Evolutionary conservation across 2,797 vertebrate species (phyloP), one percentile per base, ranked within the genome.

Genomic region (Siniperca obscura): DNA sequence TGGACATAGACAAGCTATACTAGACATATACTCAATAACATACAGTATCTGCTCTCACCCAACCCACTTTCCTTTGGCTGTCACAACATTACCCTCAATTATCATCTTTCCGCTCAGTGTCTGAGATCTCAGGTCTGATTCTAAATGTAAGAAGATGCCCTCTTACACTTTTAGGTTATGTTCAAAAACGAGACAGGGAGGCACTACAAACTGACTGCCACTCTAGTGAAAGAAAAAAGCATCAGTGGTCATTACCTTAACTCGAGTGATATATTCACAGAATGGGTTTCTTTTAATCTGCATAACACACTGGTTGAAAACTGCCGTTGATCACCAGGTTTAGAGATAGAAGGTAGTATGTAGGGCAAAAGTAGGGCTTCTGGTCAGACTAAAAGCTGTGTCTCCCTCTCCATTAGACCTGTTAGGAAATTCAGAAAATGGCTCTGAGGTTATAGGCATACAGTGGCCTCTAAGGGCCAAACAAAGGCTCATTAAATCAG

Each of bases 401-500:
- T 81, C 82, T 82, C 53, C 76, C 68, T 72, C 52, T 75, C 64
- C 60, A 83, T 87, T 80, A 85, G 70, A 78, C 70, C 75, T 84
- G 84, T 86, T 90, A 82, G 81, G 80, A 84, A 85, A 91, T 87
- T 82, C 81, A 89, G 80, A 87, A 90, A 84, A 89, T 85, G 74
- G 74, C 80, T 86, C 60, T 78, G 70, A 86, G 86, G 91, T 89
- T 88, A 69, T 67, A 91, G 82, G 79, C 65, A 34, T 90, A 83
- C 74, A 81, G 76, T 84, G 91, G 88, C 87, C 91, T 93, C 87
- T 60, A 56, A 89, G 89, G 92, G 90, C 89, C 87, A 91, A 93
- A 92, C 84, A 90, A 78, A 90, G 86, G 82, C 90, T 93, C 85
- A 94, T 94, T 94, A 94, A 75, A 82, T 90, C 74, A 87, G 81